These are phyloP conservation scores for Hypomecis punctinalis DNA, from an alignment of 2,888 invertebrate genomes.

Conservation along the genomic window DNA sequence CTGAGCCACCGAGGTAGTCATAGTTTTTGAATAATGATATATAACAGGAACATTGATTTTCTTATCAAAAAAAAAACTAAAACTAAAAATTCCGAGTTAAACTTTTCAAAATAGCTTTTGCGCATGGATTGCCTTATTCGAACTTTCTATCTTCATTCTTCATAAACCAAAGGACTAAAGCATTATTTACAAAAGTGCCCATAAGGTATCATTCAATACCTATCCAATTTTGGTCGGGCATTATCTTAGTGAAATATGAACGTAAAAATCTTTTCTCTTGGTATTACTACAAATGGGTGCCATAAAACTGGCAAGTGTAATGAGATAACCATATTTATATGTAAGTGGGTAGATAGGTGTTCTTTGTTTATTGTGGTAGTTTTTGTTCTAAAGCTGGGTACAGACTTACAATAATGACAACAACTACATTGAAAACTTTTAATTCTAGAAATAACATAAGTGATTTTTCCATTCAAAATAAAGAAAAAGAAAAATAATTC, in stretches of 20 bases:
- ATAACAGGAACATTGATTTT: too few species aligned
- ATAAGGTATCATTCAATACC: constrained; percentile 26
- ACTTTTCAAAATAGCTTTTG: background rate
- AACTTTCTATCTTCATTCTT: background rate
- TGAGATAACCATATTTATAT: constrained; percentile 25
- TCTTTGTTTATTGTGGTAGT: constrained; percentile 8
- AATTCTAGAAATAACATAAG: too few species aligned
- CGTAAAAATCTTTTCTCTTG: constrained; percentile 17
- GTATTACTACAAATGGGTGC: constrained; percentile 20
- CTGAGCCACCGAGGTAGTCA: too few species aligned
- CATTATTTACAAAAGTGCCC: constrained; percentile 2
- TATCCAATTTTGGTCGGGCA: constrained; percentile 23
- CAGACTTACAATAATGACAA: background rate
- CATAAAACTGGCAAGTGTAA: constrained; percentile 27
- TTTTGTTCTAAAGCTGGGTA: background rate
- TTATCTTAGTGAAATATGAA: constrained; percentile 28
- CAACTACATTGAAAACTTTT: too few species aligned
- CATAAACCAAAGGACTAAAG: background rate
- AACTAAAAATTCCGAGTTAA: background rate
- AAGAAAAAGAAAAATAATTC: too few species aligned
- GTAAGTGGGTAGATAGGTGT: constrained; percentile 11
- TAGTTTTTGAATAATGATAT: too few species aligned
- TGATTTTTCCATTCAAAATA: too few species aligned
- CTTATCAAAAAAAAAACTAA: too few species aligned
- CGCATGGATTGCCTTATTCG: background rate